Evolutionary conservation across 2,797 vertebrate genomes (phyloP), one percentile per base, ranked within the genome.

Genomic region (Thripadectes ignobilis): DNA sequence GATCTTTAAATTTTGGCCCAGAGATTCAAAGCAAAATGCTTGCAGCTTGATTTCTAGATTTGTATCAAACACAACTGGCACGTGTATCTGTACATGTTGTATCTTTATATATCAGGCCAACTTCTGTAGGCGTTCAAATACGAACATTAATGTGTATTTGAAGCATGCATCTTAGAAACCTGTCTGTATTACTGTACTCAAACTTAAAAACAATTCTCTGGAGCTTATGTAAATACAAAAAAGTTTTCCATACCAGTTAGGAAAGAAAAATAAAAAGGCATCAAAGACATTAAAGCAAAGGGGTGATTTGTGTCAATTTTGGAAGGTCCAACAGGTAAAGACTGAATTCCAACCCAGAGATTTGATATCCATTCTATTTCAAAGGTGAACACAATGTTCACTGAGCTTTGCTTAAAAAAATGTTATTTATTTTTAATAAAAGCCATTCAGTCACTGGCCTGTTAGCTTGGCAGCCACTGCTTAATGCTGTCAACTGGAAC

Each of bases 401-500:
- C 46, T 3, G 12, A 59, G n/a, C 30, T 72, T 82, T 85, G n/a
- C 43, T 71, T 88, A 16, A 77, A 80, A 85, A 93, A 79, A 55
- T 29, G 4, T 59, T 78, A 51, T 62, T 95, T 92, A 69, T 85
- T 94, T 95, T 94, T 82, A 90, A 95, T 83, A 95, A 96, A 93
- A 26, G 57, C 22, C 26, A 55, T 93, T 96, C 41, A 62, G 43
- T 94, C 48, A 67, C 62, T 94, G 68, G 71, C 9, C 83, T 94
- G 73, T 89, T 95, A 82, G 83, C 59, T 97, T 97, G 95, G 97
- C 97, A 97, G 83, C 58, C 41, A n/a, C 76, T 84, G 76, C 91
- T 86, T 89, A 72, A 73, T 82, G 89, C 89, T 94, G 95, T 97
- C 95, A 95, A 71, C 76, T 97, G 78, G 89, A 95, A 95, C 93